Evolutionary conservation across 2,797 vertebrate genomes (phyloP), one percentile per base, ranked within the genome.

Genomic region (Anniella stebbinsi): DNA sequence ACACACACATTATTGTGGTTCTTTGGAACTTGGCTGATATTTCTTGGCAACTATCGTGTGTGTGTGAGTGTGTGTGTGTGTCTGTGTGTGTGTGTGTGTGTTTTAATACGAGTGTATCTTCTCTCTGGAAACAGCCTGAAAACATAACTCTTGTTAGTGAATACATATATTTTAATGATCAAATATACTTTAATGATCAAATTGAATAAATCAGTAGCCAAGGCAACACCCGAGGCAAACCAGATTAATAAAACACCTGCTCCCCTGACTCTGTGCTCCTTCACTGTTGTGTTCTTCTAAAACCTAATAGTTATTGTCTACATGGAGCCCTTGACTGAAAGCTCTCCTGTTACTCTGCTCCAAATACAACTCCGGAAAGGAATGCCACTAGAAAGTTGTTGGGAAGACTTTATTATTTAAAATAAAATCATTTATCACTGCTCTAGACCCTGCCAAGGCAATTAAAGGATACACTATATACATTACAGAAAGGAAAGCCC

Each of bases 301-400:
- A 95, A 93, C 87, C 1, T 88, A 94, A 89, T 87, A 91, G 91
- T 92, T 95, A 72, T 91, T 92, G 91, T 95, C 91, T 92, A 88
- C 91, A 88, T 30, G 94, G 91, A 92, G 89, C 23, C 93, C 91
- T 80, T 94, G 95, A 95, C 93, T 96, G 90, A 94, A 94, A 92
- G 90, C 57, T 93, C 67, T 38, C 75, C 81, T 93, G 84, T 80
- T 63, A 92, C 86, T 86, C 82, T 92, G 91, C 92, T 96, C 95
- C 96, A 97, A 96, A 95, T 92, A 94, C 94, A 97, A 96, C 91
- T 96, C 86, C 96, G 93, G 83, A 96, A 95, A 48, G 93, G 91
- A 92, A 87, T 92, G 93, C 93, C 88, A 90, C 91, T 0, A 81
- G 91, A 91, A 93, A 96, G 95, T 48, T 92, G 87, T 78, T 36